A percentile compares a stretch with the other conserved stretches of the same genome.
Evolutionary conservation across 2,888 invertebrate genomes (phyloP).

Genomic region (Dicyrtoma fusca): DNA sequence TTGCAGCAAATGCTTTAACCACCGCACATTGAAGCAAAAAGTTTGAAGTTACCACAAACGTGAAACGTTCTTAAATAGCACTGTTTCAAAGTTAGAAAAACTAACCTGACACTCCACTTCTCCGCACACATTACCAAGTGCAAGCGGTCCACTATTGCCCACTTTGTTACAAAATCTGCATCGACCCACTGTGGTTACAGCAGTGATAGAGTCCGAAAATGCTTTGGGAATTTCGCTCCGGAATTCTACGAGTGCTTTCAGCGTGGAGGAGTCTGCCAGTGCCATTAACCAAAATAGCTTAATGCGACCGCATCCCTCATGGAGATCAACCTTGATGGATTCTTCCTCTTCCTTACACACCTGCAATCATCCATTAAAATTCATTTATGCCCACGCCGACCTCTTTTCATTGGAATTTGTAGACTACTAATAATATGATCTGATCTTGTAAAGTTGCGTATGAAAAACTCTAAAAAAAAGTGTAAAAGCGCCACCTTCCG

Average conservation of each 20-base stretch:
- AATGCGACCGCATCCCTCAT: constrained; percentile 90
- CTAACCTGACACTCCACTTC: constrained; percentile 86
- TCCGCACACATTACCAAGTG: constrained; percentile 90
- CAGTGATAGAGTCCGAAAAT: constrained; percentile 47
- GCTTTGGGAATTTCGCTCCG: constrained; percentile 71
- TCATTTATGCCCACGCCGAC: too few relatives aligned
- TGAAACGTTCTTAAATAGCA: too few relatives aligned
- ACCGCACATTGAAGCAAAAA: neutral
- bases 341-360: constrained; percentile 96
- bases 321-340: constrained; percentile 94
- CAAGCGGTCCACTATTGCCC: constrained; percentile 77
- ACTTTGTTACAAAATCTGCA: constrained; percentile 91
- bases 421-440: too few relatives aligned
- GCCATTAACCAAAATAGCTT: constrained; percentile 94
- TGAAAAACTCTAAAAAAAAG: constrained; percentile 23
- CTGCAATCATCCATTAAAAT: too few relatives aligned
- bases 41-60: too few relatives aligned
- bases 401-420: too few relatives aligned
- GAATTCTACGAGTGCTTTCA: constrained; percentile 90
- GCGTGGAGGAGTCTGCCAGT: constrained; percentile 87
- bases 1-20: too few relatives aligned
- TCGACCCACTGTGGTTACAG: constrained; percentile 65
- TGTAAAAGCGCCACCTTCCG: too few relatives aligned
- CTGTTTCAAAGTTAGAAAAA: constrained; percentile 19
- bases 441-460: too few relatives aligned